Base-by-base conservation (phyloP, 2,888 invertebrate genomes). In the Amphipoea oculea region DNA sequence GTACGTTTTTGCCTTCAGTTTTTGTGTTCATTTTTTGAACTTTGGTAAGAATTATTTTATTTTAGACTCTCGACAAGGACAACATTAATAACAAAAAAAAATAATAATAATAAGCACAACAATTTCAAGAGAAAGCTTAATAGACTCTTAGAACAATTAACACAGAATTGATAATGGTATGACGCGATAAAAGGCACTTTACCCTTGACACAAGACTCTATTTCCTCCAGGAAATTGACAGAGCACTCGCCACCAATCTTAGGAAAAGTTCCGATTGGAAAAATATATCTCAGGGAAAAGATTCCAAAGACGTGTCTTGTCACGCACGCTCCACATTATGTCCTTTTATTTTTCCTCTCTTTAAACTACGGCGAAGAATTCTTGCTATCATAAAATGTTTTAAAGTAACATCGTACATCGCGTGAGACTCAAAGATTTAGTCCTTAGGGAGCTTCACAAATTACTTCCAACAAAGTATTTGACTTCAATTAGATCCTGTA, bases 191-290 rank as follows among this genome's bases (percentile, higher is more conserved):
- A 69, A 74, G 70, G n/a, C 75, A 57, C 42, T 86, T 73, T 72
- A 72, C 62, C 67, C 73, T 72, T 79, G 85, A 87, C 85, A 85
- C 76, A 81, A 76, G 81, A 87, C 86, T 89, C 89, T 86, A 92
- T 93, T 93, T 92, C 90, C 93, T 90, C 40, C 51, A 91, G 92
- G 92, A 92, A 92, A 92, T 93, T 90, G 91, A 91, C 82, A 79
- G 76, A 89, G 87, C 80, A 85, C 79, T 89, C 86, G 78, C 88
- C 76, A 86, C 77, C 81, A 84, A 88, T 89, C 87, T 85, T 67
- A 71, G 79, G 78, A 83, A 87, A 86, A 89, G 88, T 89, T 88
- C 79, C 86, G 80, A 86, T 85, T 81, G 83, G 89, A 90, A 92
- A 91, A 90, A 90, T 90, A 87, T 89, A 86, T 83, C 70, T 81